A percentile compares a stretch with the other conserved stretches of the same genome.
Evolutionary conservation across 2,113 vertebrate species (phyloP).

Genomic region (Dasyurus viverrinus): DNA sequence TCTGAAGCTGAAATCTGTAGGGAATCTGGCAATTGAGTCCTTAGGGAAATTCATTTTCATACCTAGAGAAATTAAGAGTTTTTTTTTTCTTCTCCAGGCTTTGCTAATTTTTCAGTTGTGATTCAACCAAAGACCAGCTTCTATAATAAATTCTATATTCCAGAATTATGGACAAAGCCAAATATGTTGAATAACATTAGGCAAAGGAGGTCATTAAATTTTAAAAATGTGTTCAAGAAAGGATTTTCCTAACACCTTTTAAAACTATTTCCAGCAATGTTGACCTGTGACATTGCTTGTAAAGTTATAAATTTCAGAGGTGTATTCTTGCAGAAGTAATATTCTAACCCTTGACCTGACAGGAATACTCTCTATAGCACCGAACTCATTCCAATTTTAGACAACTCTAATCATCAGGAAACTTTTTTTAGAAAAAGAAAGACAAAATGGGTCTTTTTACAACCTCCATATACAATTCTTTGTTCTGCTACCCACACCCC

Average conservation of each 20-base stretch:
- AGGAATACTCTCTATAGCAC: background rate
- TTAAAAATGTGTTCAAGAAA: background rate
- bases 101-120: constrained; percentile 61
- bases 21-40: constrained; percentile 32
- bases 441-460: background rate
- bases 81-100: background rate
- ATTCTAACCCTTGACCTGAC: background rate
- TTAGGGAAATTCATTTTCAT: constrained; percentile 39
- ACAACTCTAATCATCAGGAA: background rate
- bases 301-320: background rate
- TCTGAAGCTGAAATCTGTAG: constrained; percentile 40
- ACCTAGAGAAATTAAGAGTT: constrained; percentile 66
- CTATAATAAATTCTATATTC: constrained; percentile 17
- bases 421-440: background rate
- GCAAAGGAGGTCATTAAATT: constrained; percentile 23
- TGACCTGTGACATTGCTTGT: background rate
- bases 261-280: constrained; percentile 28
- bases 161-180: constrained; percentile 44
- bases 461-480: background rate
- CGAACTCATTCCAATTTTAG: background rate
- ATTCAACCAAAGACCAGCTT: constrained; percentile 45
- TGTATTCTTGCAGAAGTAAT: background rate
- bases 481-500: background rate
- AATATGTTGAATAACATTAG: constrained; percentile 1
- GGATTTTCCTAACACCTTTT: constrained; percentile 7